Base-by-base conservation (phyloP, 2,797 vertebrate genomes). In the Melanotaenia trifasciata region DNA sequence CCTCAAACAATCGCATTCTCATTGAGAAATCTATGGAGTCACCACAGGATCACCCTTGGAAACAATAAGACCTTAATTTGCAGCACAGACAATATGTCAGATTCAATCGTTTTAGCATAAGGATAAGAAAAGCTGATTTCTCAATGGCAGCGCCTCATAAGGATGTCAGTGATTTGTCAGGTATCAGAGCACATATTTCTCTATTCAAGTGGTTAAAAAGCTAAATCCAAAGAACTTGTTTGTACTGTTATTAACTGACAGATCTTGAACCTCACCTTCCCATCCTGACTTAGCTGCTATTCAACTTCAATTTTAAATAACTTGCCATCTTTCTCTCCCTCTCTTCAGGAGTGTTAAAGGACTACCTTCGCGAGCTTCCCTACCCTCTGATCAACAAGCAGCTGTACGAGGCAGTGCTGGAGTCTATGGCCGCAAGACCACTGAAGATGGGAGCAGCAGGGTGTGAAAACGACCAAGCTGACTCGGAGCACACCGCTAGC, bases 361-460 rank as follows among this genome's bases (percentile, higher is more conserved):
- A 99, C 94, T 99, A 98, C 83, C 94, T 99, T 62, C 95, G 98
- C 73, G 98, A 99, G 87, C 94, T 99, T 26, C 98, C 98, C 58
- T 97, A 94, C 87, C 97, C 98, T 26, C 92, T 99, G 69, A 98
- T 99, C 93, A 96, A 95, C 54, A 98, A 96, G 90, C 94, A 96
- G 72, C 94, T 99, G 69, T 99, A 99, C 0, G 96, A 99, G 80
- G 95, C 96, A 0, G 97, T 99, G 35, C 76, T 99, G 90, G 96
- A 96, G 57, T 90, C 95, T 69, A 99, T 99, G 97, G 89, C 91
- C 56, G 94, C 90, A 81, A 94, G 95, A 76, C 97, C 98, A 4
- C 94, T 99, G 89, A 94, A 93, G 78, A 99, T 99, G 60, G 95
- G 96, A 16, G 81, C 89, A 0, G 84, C 69, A 0, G 95, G 96